phyloP scores from a whole-genome alignment of 2,113 vertebrate genomes.

The Desmodus rotundus region DNA sequence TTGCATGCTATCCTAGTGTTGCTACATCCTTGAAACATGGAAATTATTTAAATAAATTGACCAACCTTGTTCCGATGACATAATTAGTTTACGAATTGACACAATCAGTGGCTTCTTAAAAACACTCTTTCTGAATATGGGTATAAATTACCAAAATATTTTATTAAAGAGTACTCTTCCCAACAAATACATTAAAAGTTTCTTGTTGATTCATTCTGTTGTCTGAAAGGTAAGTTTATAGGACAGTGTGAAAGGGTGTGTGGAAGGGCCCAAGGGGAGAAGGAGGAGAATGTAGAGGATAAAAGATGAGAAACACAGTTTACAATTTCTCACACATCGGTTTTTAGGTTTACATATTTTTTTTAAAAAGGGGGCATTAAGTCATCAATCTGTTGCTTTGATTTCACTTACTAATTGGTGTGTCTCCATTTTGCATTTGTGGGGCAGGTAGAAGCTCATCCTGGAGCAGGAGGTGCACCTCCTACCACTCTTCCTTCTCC shows the following conservation, averaged over 20 bases:
- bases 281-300: fast-evolving
- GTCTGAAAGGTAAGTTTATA: background rate
- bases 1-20: background rate
- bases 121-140: background rate
- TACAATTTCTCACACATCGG: background rate
- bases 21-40: background rate
- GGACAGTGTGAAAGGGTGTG: background rate
- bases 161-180: background rate
- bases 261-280: background rate
- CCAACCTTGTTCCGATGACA: background rate
- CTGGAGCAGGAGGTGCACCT: background rate
- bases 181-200: background rate
- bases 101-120: background rate
- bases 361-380: background rate
- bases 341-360: background rate
- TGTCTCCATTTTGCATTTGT: background rate
- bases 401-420: background rate
- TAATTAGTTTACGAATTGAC: background rate
- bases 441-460: background rate
- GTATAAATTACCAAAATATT: background rate
- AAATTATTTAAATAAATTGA: background rate
- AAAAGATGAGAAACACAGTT: background rate
- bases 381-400: background rate
- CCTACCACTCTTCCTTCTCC: background rate
- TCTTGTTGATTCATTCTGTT: background rate